phyloP scores from a whole-genome alignment of 2,888 invertebrate species.

The Cyclophora albipunctata region DNA sequence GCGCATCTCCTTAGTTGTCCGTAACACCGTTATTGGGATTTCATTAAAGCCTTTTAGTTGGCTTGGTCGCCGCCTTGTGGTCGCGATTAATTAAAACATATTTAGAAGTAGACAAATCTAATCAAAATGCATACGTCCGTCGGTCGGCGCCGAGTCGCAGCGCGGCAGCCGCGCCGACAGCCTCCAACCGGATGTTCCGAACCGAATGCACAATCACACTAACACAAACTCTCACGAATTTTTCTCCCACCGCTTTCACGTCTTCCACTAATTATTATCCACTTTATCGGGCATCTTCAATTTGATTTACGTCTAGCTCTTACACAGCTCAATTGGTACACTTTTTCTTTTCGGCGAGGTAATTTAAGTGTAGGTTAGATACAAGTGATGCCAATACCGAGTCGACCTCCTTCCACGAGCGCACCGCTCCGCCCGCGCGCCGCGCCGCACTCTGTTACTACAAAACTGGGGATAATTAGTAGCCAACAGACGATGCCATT shows the following conservation, averaged over 20 bases:
- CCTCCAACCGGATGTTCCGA: conserved; percentile 63
- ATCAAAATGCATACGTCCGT: no score
- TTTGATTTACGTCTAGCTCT: conserved; percentile 73
- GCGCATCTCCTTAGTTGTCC: conserved; percentile 22
- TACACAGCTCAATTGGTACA: conserved; percentile 68
- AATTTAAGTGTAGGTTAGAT: conserved; percentile 48
- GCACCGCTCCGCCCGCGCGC: conserved; percentile 13
- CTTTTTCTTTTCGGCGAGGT: conserved; percentile 68
- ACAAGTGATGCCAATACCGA: conserved; percentile 30
- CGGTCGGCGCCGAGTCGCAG: no score
- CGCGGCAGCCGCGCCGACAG: conserved; percentile 9
- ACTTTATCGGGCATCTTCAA: conserved; percentile 75
- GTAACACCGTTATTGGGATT: conserved; percentile 26
- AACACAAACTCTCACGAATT: conserved; percentile 73
- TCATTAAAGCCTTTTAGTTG: conserved; percentile 13
- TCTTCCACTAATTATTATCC: conserved; percentile 75
- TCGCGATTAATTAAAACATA: conserved; percentile 6
- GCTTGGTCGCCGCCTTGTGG: conserved; percentile 17
- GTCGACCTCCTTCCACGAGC: conserved; percentile 34
- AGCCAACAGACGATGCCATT: conserved; percentile 25
- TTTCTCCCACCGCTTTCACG: conserved; percentile 75
- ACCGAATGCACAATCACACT: conserved; percentile 71
- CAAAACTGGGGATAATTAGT: conserved; percentile 24
- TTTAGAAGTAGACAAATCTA: no score
- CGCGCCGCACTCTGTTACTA: conserved; percentile 13